phyloP scores from a whole-genome alignment of 92 coral and sea anemone genomes.

The Chrysogorgia sp. region DNA sequence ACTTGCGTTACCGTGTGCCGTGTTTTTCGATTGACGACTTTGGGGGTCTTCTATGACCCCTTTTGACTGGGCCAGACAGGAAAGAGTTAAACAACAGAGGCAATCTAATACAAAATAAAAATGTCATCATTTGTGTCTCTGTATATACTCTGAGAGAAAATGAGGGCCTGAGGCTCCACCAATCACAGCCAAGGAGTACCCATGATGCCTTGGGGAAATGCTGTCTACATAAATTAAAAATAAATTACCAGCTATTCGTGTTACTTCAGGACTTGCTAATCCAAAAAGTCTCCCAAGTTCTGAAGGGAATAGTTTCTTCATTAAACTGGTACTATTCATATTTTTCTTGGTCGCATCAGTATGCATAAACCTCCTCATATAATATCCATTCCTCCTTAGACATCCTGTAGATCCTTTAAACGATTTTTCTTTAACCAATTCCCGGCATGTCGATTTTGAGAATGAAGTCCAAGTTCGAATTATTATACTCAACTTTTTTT shows the following conservation, averaged over 20 bases:
- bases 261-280: constrained; percentile 30
- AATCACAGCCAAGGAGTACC: too few species aligned
- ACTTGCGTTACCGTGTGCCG: too few species aligned
- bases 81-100: too few species aligned
- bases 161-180: too few species aligned
- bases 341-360: background rate
- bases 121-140: too few species aligned
- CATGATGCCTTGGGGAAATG: background rate
- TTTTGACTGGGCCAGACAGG: too few species aligned
- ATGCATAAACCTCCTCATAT: background rate
- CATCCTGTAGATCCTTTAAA: background rate
- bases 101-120: too few species aligned
- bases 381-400: background rate
- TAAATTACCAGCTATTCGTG: constrained; percentile 13
- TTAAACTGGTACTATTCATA: too few species aligned
- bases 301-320: background rate
- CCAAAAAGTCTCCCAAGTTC: constrained; percentile 33
- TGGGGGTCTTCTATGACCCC: too few species aligned
- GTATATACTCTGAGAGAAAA: too few species aligned
- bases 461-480: background rate
- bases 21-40: too few species aligned
- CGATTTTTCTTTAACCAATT: background rate
- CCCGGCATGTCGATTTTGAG: background rate
- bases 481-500: background rate
- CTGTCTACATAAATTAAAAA: background rate